Evolutionary conservation across 1,140 invertebrate genomes (phyloP).

Genomic region (Aphaenogaster rudis): DNA sequence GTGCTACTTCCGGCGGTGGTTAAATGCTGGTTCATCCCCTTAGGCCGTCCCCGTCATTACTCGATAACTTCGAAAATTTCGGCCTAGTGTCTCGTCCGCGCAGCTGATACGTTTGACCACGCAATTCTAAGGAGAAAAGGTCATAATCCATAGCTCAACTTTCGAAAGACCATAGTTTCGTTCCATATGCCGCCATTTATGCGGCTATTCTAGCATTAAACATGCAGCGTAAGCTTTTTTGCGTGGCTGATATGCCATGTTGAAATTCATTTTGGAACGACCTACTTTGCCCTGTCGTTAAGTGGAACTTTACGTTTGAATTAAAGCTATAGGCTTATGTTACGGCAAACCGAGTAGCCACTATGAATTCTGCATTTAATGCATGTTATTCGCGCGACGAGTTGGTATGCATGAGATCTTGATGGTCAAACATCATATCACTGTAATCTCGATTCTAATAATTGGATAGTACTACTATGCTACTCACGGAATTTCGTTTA

Average conservation of each 20-base stretch:
- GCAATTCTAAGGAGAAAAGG: slow-evolving; percentile 33
- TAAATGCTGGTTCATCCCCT: slow-evolving; percentile 58
- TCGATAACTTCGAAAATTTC: slow-evolving; percentile 62
- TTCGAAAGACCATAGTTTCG: slow-evolving; percentile 25
- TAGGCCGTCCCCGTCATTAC: slow-evolving; percentile 39
- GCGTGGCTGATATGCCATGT: slow-evolving; percentile 26
- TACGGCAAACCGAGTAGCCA: neutral
- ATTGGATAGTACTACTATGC: slow-evolving; percentile 18
- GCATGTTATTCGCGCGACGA: slow-evolving; percentile 36
- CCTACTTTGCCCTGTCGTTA: slow-evolving; percentile 52
- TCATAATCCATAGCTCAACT: slow-evolving; percentile 16
- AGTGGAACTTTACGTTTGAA: slow-evolving; percentile 54
- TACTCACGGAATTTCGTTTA: slow-evolving; percentile 8
- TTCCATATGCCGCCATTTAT: slow-evolving; percentile 20
- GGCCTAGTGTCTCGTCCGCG: neutral
- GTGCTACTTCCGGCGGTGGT: slow-evolving; percentile 52
- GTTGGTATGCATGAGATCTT: slow-evolving; percentile 55
- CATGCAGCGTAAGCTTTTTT: slow-evolving; percentile 39
- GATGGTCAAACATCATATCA: slow-evolving; percentile 52
- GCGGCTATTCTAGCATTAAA: slow-evolving; percentile 15
- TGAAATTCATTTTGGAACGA: slow-evolving; percentile 47
- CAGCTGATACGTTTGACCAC: slow-evolving; percentile 43
- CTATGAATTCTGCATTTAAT: slow-evolving; percentile 50
- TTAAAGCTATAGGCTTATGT: slow-evolving; percentile 51
- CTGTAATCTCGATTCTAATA: slow-evolving; percentile 55